Conservation (phyloP, 1,140 invertebrate genomes). For the Phenacoccus solenopsis region DNA sequence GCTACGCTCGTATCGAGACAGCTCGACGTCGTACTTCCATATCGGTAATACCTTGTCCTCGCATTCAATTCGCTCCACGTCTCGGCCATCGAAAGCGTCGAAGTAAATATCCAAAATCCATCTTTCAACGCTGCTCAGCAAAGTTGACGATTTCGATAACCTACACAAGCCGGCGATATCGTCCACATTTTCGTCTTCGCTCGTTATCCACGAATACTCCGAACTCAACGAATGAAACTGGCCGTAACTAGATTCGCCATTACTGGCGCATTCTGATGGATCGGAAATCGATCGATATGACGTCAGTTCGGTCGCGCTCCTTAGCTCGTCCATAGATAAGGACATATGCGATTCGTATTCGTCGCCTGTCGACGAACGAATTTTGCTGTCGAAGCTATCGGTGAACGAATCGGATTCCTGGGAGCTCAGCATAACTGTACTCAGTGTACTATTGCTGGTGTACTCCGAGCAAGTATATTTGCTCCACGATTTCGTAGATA, state of each 20-base stretch:
- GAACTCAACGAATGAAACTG: neutral
- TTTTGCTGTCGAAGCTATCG: neutral
- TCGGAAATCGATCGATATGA: neutral
- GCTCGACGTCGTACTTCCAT: neutral
- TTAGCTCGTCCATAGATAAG: neutral
- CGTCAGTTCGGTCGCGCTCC: neutral
- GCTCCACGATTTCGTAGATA: neutral
- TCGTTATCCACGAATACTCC: neutral
- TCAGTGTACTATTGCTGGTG: neutral
- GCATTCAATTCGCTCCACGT: neutral
- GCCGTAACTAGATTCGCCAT: neutral
- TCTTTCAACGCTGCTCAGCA: neutral
- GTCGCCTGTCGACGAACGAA: neutral
- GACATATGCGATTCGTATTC: neutral
- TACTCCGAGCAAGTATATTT: no score
- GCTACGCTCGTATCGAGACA: no score
- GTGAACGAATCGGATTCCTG: neutral
- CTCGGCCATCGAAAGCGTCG: neutral
- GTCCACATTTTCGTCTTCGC: neutral
- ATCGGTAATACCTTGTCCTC: neutral
- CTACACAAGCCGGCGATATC: neutral
- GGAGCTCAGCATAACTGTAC: neutral
- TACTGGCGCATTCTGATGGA: no score
- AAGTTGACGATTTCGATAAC: neutral
- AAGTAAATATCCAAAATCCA: conserved; percentile 4